Percentiles rank a stretch among this genome's conserved stretches.
These are phyloP conservation scores for Aricia agestis DNA, from an alignment of 1,140 invertebrate species.

Conservation along the genomic window DNA sequence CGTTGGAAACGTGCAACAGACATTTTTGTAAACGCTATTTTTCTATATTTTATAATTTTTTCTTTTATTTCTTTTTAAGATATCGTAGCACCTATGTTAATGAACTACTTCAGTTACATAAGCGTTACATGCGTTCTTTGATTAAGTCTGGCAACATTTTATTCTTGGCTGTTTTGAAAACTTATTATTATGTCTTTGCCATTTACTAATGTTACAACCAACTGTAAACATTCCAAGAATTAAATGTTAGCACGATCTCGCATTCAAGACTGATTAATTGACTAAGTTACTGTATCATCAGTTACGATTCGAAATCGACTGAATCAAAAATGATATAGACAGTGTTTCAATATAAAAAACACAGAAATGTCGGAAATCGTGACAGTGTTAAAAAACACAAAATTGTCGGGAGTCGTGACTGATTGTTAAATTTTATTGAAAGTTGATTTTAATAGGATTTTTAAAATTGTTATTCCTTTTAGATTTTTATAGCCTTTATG, in stretches of 20 bases:
- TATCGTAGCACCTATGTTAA: neutral
- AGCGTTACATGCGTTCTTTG: neutral
- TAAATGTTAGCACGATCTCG: slow-evolving; percentile 18
- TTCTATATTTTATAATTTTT: neutral
- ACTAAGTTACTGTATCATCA: slow-evolving; percentile 23
- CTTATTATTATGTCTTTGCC: neutral
- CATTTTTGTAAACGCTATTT: neutral
- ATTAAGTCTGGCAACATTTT: neutral
- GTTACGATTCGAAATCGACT: slow-evolving; percentile 24
- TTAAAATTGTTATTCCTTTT: slow-evolving; percentile 42
- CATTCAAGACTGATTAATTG: slow-evolving; percentile 28
- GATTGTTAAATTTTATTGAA: slow-evolving; percentile 19
- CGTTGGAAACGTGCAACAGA: neutral
- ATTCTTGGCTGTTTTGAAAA: neutral
- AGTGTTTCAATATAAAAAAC: neutral
- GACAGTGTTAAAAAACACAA: slow-evolving; percentile 20
- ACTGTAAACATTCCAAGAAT: slow-evolving; percentile 21
- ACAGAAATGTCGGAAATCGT: slow-evolving; percentile 14
- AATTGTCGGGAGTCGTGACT: slow-evolving; percentile 17
- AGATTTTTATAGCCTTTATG: slow-evolving; percentile 60
- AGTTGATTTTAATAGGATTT: slow-evolving; percentile 30
- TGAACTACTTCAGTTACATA: neutral
- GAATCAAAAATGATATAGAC: neutral
- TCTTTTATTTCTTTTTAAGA: neutral
- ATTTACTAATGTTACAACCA: neutral